phyloP scores from a whole-genome alignment of 2,888 invertebrate genomes.

The Lycocerus yunnanus region DNA sequence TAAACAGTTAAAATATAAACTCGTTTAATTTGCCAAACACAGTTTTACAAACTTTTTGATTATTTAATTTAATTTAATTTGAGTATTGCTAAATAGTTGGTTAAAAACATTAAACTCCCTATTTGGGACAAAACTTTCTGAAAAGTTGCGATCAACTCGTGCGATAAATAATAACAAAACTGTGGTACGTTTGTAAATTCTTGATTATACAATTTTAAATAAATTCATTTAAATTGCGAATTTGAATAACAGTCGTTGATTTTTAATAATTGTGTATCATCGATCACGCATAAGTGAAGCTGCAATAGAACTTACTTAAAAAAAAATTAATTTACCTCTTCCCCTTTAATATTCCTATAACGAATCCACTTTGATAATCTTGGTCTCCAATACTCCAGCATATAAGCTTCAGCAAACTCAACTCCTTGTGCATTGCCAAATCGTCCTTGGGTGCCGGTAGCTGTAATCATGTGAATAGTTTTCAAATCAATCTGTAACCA shows the following conservation, averaged over 20 bases:
- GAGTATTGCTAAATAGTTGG: neutral
- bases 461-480: constrained; percentile 80
- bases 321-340: constrained; percentile 75
- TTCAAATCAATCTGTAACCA: constrained; percentile 83
- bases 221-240: neutral
- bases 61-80: neutral
- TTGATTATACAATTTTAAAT: neutral
- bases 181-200: neutral
- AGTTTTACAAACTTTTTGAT: neutral
- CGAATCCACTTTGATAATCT: constrained; percentile 80
- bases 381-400: constrained; percentile 84
- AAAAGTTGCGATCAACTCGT: neutral
- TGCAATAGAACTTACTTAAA: too few species aligned
- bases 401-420: constrained; percentile 84
- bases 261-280: too few species aligned
- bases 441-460: constrained; percentile 84
- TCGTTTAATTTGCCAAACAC: neutral
- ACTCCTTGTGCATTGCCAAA: constrained; percentile 91
- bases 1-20: neutral
- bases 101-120: neutral
- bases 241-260: neutral
- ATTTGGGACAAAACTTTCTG: neutral
- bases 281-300: too few species aligned
- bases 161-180: neutral
- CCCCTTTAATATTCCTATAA: constrained; percentile 74